Base-by-base conservation (phyloP, 2,113 vertebrate genomes). In the Oplegnathus fasciatus region DNA sequence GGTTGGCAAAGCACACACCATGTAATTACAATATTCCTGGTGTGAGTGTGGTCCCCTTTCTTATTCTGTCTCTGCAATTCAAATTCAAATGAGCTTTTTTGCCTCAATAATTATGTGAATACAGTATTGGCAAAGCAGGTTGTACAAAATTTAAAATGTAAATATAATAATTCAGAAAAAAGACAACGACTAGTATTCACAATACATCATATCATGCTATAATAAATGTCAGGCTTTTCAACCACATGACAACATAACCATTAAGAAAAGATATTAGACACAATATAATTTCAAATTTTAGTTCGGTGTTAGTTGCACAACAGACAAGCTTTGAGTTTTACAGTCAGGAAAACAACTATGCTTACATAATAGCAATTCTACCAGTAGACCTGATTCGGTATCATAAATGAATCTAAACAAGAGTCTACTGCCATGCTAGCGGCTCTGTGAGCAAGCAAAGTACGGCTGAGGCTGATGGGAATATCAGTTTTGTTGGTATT, bases 1-100 rank as follows among this genome's bases (percentile, higher is more conserved):
- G 57, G 65, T 71, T 83, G 85, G 60, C 69, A 28, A 78, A 68
- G 66, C 78, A 58, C 55, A 55, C 18, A n/a, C 64, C 61, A 32
- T 82, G 80, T 82, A 82, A 89, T 86, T 88, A 61, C 62, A 84
- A 66, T 54, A 82, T 75, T 61, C 66, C 61, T 66, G 68, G 20
- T 61, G 60, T 42, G 28, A 78, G 78, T 60, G 28, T 15, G 26
- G 11, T 18, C 54, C 28, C n/a, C 13, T 66, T 30, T 70, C 22
- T 78, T 24, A 11, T 73, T 80, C 67, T 69, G 40, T 78, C 52
- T 50, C 48, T 87, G 22, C 73, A 57, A 61, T 82, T 80, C 18
- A 81, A 67, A 57, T 85, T 86, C 52, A 72, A 40, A 71, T 83
- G 26, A 40, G 14, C 34, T 78, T 71, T 67, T 46, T 30, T 62